Percentiles rank a stretch among this genome's conserved stretches.
phyloP scores from a whole-genome alignment of 2,797 vertebrate species.

The Epinephelus coioides region DNA sequence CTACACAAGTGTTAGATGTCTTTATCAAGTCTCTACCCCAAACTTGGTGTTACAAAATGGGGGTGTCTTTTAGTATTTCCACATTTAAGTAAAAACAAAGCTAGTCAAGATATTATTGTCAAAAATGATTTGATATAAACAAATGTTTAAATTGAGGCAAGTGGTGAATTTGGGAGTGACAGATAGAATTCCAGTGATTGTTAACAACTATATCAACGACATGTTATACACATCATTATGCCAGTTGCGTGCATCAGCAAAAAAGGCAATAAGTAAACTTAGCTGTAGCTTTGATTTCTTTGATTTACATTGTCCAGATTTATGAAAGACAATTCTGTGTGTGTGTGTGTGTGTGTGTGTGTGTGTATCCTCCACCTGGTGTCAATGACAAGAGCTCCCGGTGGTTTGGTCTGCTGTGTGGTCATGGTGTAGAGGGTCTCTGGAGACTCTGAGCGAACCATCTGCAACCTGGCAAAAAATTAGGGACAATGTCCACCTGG shows the following conservation, averaged over 20 bases:
- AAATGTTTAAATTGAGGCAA: neutral
- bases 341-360: neutral
- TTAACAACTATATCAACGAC: neutral
- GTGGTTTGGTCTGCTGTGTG: constrained; percentile 66
- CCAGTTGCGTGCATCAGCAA: neutral
- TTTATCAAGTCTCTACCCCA: too few species aligned
- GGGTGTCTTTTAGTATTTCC: too few species aligned
- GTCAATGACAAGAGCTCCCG: constrained; percentile 56
- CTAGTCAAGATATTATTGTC: neutral
- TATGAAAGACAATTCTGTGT: neutral
- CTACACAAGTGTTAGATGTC: too few species aligned
- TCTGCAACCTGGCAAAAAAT: constrained; percentile 64
- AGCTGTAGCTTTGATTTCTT: neutral
- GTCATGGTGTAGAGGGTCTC: constrained; percentile 70
- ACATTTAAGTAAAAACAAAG: neutral
- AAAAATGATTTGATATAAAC: neutral
- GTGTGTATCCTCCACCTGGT: constrained; percentile 44
- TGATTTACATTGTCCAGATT: neutral
- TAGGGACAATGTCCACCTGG: neutral
- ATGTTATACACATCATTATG: neutral
- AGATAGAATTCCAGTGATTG: neutral
- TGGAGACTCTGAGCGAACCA: constrained; percentile 66
- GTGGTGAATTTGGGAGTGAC: neutral
- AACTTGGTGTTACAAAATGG: too few species aligned
- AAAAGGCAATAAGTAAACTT: neutral